Base-by-base conservation (phyloP, 1,140 invertebrate genomes). In the Dreissena polymorpha region DNA sequence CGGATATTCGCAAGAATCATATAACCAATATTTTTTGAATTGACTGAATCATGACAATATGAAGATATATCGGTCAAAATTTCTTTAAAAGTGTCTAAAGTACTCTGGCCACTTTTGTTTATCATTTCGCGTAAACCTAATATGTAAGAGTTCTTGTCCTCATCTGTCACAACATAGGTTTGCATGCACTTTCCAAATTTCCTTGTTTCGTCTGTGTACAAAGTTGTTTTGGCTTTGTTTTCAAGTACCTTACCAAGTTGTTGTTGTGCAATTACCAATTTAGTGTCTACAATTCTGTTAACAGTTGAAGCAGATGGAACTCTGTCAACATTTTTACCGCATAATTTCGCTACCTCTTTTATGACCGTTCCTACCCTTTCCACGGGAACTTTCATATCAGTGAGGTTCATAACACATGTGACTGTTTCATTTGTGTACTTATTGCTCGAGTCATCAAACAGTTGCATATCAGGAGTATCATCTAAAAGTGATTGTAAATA, bases 201-300 rank as follows among this genome's bases (percentile, higher is more conserved):
- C 14, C 80, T 18, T 18, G 85, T 86, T 74, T 86, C 84, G 77
- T 85, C 84, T 23, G 73, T 75, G 23, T 82, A 82, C 0, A 85
- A 27, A n/a, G 79, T 85, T 39, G 65, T 75, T 10, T 78, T 71
- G 55, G 69, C 8, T 73, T 85, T 82, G n/a, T 57, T 18, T 25
- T 18, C 0, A 14, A 81, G 27, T 18, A 77, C 68, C 49, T 8
- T 14, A 13, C 25, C 16, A 76, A 83, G 0, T 25, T 86, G 71
- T 77, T 84, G 76, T 49, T 84, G 23, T 39, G 82, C 64, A 70
- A 77, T 53, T 23, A 50, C 57, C 64, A 84, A 21, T 65, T 84
- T 84, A 18, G 65, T 77, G 39, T 83, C 72, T 13, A 77, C 81
- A 57, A 77, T 76, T 49, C 55, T 64, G 49, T 83, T 71, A 49